phyloP scores from a whole-genome alignment of 2,888 invertebrate genomes.

The Sclerodermus sp. region DNA sequence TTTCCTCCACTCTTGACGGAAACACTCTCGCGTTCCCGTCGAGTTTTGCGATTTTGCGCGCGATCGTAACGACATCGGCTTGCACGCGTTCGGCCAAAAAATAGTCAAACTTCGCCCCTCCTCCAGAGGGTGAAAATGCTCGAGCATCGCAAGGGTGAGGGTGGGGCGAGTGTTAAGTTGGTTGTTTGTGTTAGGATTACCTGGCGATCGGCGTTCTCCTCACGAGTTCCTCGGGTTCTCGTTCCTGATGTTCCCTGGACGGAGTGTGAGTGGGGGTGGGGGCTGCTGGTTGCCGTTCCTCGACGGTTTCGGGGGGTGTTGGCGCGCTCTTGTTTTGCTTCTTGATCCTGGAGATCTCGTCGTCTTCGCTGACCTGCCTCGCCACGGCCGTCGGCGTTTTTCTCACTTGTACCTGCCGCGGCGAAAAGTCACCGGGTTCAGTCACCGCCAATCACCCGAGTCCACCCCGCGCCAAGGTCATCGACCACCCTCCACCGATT shows the following conservation, averaged over 20 bases:
- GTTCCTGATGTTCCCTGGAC: conserved; percentile 60
- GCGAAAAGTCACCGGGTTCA: conserved; percentile 1
- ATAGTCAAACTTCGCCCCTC: too few species aligned
- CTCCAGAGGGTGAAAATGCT: not conserved
- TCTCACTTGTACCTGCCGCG: conserved; percentile 44
- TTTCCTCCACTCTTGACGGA: too few species aligned
- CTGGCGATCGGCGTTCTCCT: conserved; percentile 70
- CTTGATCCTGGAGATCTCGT: conserved; percentile 85
- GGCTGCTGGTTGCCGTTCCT: conserved; percentile 41
- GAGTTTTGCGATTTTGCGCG: too few species aligned
- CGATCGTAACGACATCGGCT: too few species aligned
- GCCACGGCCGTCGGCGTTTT: conserved; percentile 62
- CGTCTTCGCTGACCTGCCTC: conserved; percentile 84
- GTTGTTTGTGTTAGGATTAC: too few species aligned
- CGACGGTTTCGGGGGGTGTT: conserved; percentile 61
- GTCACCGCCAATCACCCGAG: too few species aligned
- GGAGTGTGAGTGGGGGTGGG: conserved; percentile 48
- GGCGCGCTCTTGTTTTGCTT: conserved; percentile 78
- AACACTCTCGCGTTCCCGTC: too few species aligned
- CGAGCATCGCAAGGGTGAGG: too few species aligned
- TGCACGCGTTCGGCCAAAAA: too few species aligned
- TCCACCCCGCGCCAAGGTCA: too few species aligned
- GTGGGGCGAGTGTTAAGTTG: too few species aligned
- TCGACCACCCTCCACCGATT: too few species aligned
- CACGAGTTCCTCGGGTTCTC: conserved; percentile 65